These are phyloP conservation scores for Scaptomyza tumidula DNA, from an alignment of 2,888 invertebrate genomes.

Conservation along the genomic window DNA sequence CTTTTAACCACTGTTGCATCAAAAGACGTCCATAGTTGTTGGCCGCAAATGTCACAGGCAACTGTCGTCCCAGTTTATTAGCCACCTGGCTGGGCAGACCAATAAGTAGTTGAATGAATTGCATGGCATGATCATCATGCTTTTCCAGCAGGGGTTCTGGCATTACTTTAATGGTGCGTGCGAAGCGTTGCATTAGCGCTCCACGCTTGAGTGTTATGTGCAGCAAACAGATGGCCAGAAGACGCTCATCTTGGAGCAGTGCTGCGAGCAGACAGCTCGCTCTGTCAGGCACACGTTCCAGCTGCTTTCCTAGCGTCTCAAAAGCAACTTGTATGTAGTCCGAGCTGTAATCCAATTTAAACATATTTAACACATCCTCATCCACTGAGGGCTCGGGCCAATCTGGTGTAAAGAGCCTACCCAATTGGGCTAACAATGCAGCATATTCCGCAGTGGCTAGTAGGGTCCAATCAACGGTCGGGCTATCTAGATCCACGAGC, in stretches of 20 bases:
- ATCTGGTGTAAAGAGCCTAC: conserved; percentile 85
- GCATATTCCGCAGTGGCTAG: conserved; percentile 85
- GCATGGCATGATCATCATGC: conserved; percentile 84
- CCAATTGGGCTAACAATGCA: conserved; percentile 85
- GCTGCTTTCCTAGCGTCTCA: conserved; percentile 58
- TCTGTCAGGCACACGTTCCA: conserved; percentile 50
- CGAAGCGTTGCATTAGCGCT: conserved; percentile 50
- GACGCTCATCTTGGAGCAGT: conserved; percentile 71
- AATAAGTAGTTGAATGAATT: conserved; percentile 87
- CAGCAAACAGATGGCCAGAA: conserved; percentile 71
- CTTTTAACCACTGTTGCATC: conserved; percentile 87
- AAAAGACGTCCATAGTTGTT: conserved; percentile 87
- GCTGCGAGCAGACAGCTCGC: conserved; percentile 57
- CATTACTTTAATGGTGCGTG: conserved; percentile 63
- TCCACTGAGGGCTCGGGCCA: conserved; percentile 85
- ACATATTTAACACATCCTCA: conserved; percentile 68
- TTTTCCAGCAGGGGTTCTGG: conserved; percentile 63
- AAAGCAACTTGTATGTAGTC: conserved; percentile 74
- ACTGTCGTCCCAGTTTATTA: conserved; percentile 87
- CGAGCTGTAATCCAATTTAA: conserved; percentile 80
- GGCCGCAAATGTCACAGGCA: conserved; percentile 87
- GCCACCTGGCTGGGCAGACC: conserved; percentile 90
- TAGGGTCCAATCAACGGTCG: conserved; percentile 74
- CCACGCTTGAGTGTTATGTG: conserved; percentile 68
- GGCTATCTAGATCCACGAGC: conserved; percentile 86